Evolutionary conservation across 1,140 invertebrate species (phyloP).

Genomic region (Megalonaias nervosa): DNA sequence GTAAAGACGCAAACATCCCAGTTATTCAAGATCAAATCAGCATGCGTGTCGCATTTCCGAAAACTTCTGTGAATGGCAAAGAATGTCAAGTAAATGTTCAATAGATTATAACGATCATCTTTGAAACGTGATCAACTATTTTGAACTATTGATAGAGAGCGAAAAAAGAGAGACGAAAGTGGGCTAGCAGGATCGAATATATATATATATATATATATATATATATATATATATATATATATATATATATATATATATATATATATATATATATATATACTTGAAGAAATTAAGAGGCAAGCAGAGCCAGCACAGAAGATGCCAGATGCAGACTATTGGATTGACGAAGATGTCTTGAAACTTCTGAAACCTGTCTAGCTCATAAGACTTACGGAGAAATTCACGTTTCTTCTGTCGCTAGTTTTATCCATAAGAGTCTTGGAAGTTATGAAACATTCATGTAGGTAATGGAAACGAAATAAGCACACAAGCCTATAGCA

Average conservation of each 20-base stretch:
- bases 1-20: not conserved
- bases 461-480: too few species aligned
- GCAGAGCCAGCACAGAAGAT: slow-evolving; percentile 2
- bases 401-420: too few species aligned
- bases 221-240: too few species aligned
- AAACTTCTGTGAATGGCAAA: slow-evolving; percentile 11
- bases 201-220: too few species aligned
- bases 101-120: slow-evolving; percentile 19
- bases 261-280: too few species aligned
- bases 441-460: too few species aligned
- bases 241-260: too few species aligned
- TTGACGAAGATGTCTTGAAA: too few species aligned
- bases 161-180: slow-evolving; percentile 24
- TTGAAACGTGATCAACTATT: slow-evolving; percentile 28
- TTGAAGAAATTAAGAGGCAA: slow-evolving; percentile 11
- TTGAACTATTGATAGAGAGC: slow-evolving; percentile 37
- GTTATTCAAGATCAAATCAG: slow-evolving; percentile 6
- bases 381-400: too few species aligned
- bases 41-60: not conserved
- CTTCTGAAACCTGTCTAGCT: too few species aligned
- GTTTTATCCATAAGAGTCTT: too few species aligned
- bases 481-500: too few species aligned
- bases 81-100: slow-evolving; percentile 2
- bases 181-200: slow-evolving; percentile 33
- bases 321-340: slow-evolving; percentile 2